Conservation (phyloP, 37 sponge, comb jelly and placozoan genomes). For the Geodia barretti region DNA sequence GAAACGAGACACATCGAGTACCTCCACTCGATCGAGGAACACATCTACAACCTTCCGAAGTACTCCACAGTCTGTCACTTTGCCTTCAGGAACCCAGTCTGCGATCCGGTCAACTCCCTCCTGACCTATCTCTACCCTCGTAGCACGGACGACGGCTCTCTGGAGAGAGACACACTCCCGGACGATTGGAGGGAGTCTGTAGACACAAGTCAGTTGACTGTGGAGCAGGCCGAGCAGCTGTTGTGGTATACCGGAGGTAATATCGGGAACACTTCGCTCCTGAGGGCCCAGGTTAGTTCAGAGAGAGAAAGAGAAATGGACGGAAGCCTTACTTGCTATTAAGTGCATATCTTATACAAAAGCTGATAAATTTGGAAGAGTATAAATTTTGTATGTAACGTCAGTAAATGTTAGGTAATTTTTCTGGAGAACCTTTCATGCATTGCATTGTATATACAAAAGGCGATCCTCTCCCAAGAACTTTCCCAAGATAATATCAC, state of each 20-base stretch:
- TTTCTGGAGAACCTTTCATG: too few species aligned
- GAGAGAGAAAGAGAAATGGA: too few species aligned
- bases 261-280: not conserved
- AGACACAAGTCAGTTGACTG: not conserved
- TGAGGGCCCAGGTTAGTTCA: not conserved
- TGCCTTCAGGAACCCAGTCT: not conserved
- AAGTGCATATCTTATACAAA: too few species aligned
- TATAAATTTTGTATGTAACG: too few species aligned
- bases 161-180: not conserved
- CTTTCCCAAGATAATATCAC: too few species aligned
- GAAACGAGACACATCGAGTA: constrained; percentile 23
- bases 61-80: constrained; percentile 53
- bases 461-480: too few species aligned
- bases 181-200: not conserved
- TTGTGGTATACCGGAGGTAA: constrained; percentile 59
- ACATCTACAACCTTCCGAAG: constrained; percentile 12
- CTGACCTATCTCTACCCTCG: constrained; percentile 67
- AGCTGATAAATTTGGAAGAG: too few species aligned
- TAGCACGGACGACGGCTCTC: not conserved
- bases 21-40: constrained; percentile 58
- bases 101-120: constrained; percentile 67
- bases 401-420: too few species aligned
- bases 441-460: too few species aligned
- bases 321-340: too few species aligned
- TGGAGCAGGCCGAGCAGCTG: not conserved